phyloP scores from a whole-genome alignment of 2,888 invertebrate species.

The Torymus aiolomorphi region DNA sequence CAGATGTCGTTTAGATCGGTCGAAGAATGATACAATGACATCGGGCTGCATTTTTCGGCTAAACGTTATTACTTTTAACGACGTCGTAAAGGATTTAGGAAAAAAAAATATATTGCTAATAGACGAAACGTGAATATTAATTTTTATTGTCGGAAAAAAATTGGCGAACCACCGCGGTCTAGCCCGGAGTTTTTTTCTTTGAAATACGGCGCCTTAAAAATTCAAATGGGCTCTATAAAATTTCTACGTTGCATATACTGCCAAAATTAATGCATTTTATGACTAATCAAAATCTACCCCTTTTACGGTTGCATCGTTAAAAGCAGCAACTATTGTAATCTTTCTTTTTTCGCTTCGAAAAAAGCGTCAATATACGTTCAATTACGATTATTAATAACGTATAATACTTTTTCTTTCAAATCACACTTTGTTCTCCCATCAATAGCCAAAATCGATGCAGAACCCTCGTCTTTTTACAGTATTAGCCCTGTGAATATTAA shows the following conservation, averaged over 20 bases:
- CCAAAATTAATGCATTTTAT: constrained; percentile 58
- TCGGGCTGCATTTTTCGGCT: constrained; percentile 8
- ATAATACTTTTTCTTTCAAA: neutral
- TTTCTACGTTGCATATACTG: neutral
- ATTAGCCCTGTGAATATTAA: constrained; percentile 42
- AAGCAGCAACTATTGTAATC: neutral
- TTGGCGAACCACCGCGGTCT: neutral
- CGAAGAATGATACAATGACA: constrained; percentile 28
- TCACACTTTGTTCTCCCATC: neutral
- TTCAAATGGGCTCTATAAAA: constrained; percentile 15
- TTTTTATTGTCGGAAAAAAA: constrained; percentile 25
- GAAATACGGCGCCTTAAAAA: constrained; percentile 7
- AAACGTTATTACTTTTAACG: constrained; percentile 43
- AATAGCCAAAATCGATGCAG: constrained; percentile 22
- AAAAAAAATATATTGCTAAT: constrained; percentile 45
- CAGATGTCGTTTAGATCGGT: constrained; percentile 38
- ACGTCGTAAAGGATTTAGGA: constrained; percentile 21
- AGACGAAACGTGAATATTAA: constrained; percentile 30
- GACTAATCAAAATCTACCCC: constrained; percentile 58
- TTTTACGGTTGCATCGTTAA: neutral
- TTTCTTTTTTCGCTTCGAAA: neutral
- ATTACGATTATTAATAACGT: constrained; percentile 23
- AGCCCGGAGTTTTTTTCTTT: constrained; percentile 2
- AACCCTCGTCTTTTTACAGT: neutral
- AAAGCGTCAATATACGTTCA: constrained; percentile 6